These are phyloP conservation scores for Dromas ardeola DNA, from an alignment of 2,113 vertebrate species.

Conservation along the genomic window DNA sequence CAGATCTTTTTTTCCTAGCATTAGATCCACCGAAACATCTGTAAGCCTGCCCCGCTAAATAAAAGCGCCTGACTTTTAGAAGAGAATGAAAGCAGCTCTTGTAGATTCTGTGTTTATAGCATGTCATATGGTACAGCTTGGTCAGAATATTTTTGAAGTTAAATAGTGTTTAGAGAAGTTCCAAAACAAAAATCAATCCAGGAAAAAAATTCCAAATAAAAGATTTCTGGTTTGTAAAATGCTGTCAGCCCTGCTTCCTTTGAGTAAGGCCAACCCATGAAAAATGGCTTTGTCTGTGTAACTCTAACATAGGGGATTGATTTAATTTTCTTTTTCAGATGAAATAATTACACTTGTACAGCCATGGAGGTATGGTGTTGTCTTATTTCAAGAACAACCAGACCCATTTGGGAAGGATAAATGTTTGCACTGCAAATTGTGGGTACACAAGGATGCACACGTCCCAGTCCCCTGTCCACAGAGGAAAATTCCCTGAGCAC, in stretches of 20 bases:
- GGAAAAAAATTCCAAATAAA: slow-evolving; percentile 4
- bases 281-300: not conserved
- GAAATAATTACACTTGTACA: not conserved
- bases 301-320: not conserved
- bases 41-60: not conserved
- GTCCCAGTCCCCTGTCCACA: accelerated
- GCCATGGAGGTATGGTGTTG: not conserved
- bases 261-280: not conserved
- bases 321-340: not conserved
- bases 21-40: not conserved
- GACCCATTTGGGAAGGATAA: not conserved
- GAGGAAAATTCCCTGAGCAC: not conserved
- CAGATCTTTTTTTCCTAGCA: not conserved
- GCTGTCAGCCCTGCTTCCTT: not conserved
- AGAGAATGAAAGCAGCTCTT: slow-evolving; percentile 37
- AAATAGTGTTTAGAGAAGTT: slow-evolving; percentile 46
- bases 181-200: slow-evolving; percentile 51
- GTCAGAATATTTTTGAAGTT: slow-evolving; percentile 53
- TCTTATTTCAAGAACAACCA: not conserved
- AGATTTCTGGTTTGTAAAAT: slow-evolving; percentile 22
- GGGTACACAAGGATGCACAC: accelerated
- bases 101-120: slow-evolving; percentile 25
- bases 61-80: slow-evolving; percentile 27
- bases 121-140: slow-evolving; percentile 51
- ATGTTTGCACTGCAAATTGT: not conserved